Evolutionary conservation across 2,113 vertebrate genomes (phyloP).

Genomic region (Catharus bicknelli): DNA sequence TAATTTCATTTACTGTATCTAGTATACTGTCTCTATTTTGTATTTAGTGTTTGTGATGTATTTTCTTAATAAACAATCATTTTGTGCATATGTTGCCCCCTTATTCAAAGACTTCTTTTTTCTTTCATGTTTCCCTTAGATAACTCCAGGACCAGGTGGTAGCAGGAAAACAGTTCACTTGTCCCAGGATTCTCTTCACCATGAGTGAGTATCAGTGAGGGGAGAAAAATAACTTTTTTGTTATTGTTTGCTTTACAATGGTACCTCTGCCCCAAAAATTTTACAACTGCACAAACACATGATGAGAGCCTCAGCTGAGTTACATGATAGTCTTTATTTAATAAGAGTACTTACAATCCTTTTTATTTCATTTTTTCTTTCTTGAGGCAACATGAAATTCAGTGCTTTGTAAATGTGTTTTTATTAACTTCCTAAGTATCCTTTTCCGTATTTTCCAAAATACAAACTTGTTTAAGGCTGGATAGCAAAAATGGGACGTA

Average conservation of each 20-base stretch:
- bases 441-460: background rate
- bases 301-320: background rate
- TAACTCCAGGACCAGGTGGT: constrained; percentile 73
- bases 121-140: constrained; percentile 71
- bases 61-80: background rate
- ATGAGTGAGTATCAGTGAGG: constrained; percentile 85
- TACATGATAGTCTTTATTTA: background rate
- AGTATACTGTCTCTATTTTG: background rate
- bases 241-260: background rate
- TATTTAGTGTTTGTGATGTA: background rate
- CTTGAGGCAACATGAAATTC: background rate
- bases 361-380: background rate
- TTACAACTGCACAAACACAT: background rate
- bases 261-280: background rate
- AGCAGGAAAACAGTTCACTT: constrained; percentile 84
- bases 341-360: background rate
- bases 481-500: background rate
- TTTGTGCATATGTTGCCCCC: background rate
- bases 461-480: background rate
- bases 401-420: background rate
- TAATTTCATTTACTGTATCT: background rate
- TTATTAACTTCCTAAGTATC: background rate
- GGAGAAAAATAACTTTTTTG: background rate
- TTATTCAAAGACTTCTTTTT: background rate
- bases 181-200: constrained; percentile 84